Percentiles rank a stretch among this genome's conserved stretches.
These are phyloP conservation scores for Lasioglossum calceatum DNA, from an alignment of 2,888 invertebrate species.

Conservation along the genomic window DNA sequence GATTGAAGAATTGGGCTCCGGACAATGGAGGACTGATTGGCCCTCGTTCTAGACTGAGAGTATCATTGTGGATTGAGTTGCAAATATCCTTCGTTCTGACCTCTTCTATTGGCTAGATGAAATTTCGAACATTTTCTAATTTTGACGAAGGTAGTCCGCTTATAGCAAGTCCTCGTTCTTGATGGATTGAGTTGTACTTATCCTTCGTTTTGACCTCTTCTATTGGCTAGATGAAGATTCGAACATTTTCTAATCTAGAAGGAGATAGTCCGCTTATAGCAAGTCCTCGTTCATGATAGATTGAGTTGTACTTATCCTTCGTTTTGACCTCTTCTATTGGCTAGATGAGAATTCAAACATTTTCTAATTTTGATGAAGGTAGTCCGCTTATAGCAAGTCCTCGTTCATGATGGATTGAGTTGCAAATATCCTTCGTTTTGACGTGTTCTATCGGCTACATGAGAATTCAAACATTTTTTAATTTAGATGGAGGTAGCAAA, in stretches of 20 bases:
- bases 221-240: not conserved
- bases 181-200: not conserved
- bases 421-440: not conserved
- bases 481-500: too few relatives aligned
- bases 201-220: not conserved
- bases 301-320: not conserved
- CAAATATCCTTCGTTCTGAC: not conserved
- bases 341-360: not conserved
- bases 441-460: not conserved
- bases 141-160: not conserved
- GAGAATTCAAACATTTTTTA: too few relatives aligned
- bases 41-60: not conserved
- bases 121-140: not conserved
- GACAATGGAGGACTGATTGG: conserved; percentile 1
- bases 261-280: too few relatives aligned
- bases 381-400: too few relatives aligned
- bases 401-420: not conserved
- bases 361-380: too few relatives aligned
- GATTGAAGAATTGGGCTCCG: not conserved
- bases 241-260: too few relatives aligned
- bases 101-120: not conserved
- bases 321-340: not conserved
- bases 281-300: not conserved
- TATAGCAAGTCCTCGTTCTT: too few relatives aligned
- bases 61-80: not conserved